A percentile compares a stretch with the other conserved stretches of the same genome.
phyloP scores from a whole-genome alignment of 2,888 invertebrate species.

The Callinectes sapidus region DNA sequence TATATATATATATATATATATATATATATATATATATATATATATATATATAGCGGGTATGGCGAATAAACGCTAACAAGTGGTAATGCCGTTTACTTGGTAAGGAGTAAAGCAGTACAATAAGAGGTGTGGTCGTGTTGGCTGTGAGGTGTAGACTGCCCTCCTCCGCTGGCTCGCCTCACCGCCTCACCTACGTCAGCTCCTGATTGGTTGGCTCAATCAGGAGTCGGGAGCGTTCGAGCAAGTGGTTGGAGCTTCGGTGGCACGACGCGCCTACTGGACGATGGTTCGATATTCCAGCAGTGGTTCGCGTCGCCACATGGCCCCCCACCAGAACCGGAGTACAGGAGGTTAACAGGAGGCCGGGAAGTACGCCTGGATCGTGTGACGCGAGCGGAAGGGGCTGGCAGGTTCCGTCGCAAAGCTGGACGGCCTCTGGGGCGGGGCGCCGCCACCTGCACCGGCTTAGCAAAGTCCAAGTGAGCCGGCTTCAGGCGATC shows the following conservation, averaged over 20 bases:
- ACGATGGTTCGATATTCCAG: background rate
- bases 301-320: background rate
- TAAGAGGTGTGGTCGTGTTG: no score
- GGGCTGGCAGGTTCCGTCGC: background rate
- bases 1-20: no score
- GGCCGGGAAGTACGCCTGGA: no score
- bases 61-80: background rate
- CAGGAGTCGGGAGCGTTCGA: background rate
- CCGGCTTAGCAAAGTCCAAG: background rate
- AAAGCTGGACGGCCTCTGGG: background rate
- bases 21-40: no score
- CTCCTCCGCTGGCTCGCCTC: no score
- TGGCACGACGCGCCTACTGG: background rate
- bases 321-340: background rate
- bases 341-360: background rate
- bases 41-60: background rate
- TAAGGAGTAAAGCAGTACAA: background rate
- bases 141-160: no score
- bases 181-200: no score
- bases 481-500: slow-evolving; percentile 5
- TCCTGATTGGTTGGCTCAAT: no score
- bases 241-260: background rate
- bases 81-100: background rate
- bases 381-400: background rate
- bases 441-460: background rate